Evolutionary conservation across 64 coral and sea anemone genomes (phyloP), one percentile per base, ranked within the genome.

Genomic region (Catalaphyllia jardinei): DNA sequence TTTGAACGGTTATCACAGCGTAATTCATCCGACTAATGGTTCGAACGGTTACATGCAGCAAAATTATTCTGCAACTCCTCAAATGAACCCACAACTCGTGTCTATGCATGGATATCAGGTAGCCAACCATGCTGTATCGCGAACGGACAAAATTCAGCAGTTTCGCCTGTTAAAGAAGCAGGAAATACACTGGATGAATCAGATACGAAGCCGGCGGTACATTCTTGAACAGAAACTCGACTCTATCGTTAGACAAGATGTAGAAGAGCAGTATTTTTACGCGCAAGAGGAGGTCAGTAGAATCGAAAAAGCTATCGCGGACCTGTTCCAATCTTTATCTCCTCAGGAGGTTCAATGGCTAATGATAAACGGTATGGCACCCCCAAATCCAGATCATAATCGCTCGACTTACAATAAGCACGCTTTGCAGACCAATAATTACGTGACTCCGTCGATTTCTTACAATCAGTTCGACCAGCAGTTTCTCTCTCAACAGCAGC

Each of bases 181-280:
- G 29, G 90, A 92, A 61, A 86, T 71, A 20, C 79, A 87, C 63
- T 87, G 82, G 83, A 92, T 78, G 76, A 76, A 35, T 29, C 90
- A 75, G 50, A 77, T 92, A 10, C 74, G 49, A 11, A 38, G 77
- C 54, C 83, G 86, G 14, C 90, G 90, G 15, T 73, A 71, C 30
- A 77, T 86, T 4, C 74, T 92, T 8, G 74, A 75, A 73, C 90
- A 92, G 28, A 77, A 61, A 25, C 71, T 92, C 13, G 82, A 92
- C 25, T 13, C 19, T 35, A 4, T 74, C 4, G 71, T 86, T 28
- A 87, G 90, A 50, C 82, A 86, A 4, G 83, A 92, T 35, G 83
- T 92, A 5, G 90, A 92, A 16, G 33, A 86, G 30, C 55, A 86
- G 27, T 92, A 92, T 71, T 92, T 78, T 24, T 75, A 87, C 20